A percentile compares a stretch with the other conserved stretches of the same genome.
phyloP scores from a whole-genome alignment of 2,888 invertebrate genomes.

The Hydrotaea cyrtoneurina region DNA sequence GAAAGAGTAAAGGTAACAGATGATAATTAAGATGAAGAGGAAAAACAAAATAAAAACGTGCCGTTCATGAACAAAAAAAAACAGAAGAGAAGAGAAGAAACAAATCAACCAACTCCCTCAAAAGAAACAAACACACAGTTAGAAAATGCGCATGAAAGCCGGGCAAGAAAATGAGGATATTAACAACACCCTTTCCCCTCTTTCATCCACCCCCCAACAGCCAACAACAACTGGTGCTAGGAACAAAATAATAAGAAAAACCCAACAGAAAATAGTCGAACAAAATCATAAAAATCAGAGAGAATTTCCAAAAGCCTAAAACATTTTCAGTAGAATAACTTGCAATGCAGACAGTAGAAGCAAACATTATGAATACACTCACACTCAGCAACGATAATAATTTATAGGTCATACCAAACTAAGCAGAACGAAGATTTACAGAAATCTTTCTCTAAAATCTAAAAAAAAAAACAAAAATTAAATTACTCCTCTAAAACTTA shows the following conservation, averaged over 20 bases:
- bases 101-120: not conserved
- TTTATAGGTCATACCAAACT: not conserved
- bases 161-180: not conserved
- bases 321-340: not conserved
- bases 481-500: too few relatives aligned
- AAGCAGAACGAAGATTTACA: not conserved
- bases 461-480: not conserved
- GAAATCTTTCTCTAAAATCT: not conserved
- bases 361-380: not conserved
- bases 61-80: slow-evolving; percentile 66
- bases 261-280: not conserved
- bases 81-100: slow-evolving; percentile 31
- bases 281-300: not conserved
- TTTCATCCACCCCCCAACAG: too few relatives aligned
- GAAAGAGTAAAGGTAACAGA: slow-evolving; percentile 42
- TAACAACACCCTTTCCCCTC: too few relatives aligned
- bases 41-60: slow-evolving; percentile 60
- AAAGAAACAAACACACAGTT: slow-evolving; percentile 11
- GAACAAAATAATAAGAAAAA: too few relatives aligned
- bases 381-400: slow-evolving; percentile 36
- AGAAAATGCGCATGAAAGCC: too few relatives aligned
- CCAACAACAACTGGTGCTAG: not conserved
- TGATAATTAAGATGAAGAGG: slow-evolving; percentile 38
- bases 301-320: not conserved
- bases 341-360: not conserved